Evolutionary conservation across 2,888 invertebrate species (phyloP).

Genomic region (Camptogramma bilineatum): DNA sequence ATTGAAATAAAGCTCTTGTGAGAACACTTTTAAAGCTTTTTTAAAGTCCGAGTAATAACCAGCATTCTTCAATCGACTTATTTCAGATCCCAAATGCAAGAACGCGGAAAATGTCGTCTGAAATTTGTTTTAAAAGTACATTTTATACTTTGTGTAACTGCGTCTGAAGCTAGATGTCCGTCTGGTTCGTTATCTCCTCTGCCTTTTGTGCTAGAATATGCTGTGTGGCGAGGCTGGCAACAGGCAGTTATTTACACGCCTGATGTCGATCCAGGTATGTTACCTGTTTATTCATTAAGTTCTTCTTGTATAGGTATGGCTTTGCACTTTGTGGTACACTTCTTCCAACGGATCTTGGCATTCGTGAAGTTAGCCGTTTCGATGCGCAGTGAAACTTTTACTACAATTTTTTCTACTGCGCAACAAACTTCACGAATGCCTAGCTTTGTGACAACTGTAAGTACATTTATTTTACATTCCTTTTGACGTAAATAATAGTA

Average conservation of each 20-base stretch:
- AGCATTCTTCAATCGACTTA: not conserved
- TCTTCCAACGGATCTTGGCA: too few species aligned
- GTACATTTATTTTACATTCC: too few species aligned
- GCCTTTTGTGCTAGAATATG: constrained; percentile 81
- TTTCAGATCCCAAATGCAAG: constrained; percentile 3
- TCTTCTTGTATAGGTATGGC: too few species aligned
- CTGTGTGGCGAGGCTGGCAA: constrained; percentile 83
- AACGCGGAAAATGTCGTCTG: not conserved
- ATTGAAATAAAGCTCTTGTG: too few species aligned
- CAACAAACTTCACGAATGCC: too few species aligned
- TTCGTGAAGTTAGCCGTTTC: too few species aligned
- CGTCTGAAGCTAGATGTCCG: constrained; percentile 52
- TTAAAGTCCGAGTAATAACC: too few species aligned
- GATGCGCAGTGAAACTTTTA: too few species aligned
- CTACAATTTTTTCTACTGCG: too few species aligned
- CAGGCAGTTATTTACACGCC: constrained; percentile 79
- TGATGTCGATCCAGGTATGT: constrained; percentile 61
- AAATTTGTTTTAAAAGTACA: not conserved
- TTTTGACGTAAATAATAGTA: too few species aligned
- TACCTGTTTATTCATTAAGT: not conserved
- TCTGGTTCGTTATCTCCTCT: constrained; percentile 56
- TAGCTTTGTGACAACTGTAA: too few species aligned
- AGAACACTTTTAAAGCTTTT: too few species aligned
- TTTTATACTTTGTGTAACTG: not conserved
- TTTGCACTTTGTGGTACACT: not conserved